Evolutionary conservation across 1,140 invertebrate species (phyloP).

Genomic region (Cherax destructor): DNA sequence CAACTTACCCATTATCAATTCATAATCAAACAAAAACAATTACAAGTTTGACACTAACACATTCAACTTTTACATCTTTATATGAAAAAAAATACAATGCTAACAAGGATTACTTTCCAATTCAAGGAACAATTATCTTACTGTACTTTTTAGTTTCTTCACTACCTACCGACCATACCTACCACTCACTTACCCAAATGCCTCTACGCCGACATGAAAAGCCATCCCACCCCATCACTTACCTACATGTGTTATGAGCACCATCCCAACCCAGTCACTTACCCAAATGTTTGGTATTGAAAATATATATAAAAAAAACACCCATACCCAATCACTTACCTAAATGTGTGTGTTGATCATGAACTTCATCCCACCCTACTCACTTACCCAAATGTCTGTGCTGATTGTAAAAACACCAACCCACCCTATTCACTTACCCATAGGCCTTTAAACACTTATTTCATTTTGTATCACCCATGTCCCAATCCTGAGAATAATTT

Average conservation of each 20-base stretch:
- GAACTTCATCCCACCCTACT: not conserved
- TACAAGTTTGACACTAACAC: conserved; percentile 37
- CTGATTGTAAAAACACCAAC: not conserved
- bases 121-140: conserved; percentile 13
- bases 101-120: conserved; percentile 3
- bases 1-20: conserved; percentile 65
- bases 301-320: not conserved
- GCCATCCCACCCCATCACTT: conserved; percentile 16
- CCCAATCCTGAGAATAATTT: not conserved
- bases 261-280: conserved; percentile 1
- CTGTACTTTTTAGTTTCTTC: not conserved
- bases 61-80: conserved; percentile 19
- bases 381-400: conserved; percentile 28
- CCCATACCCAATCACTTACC: not conserved
- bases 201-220: not conserved
- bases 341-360: not conserved
- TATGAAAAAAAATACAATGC: not conserved
- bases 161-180: conserved; percentile 42
- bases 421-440: not conserved
- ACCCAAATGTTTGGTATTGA: not conserved
- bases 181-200: conserved; percentile 48
- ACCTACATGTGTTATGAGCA: conserved; percentile 13
- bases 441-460: not conserved
- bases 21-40: conserved; percentile 31
- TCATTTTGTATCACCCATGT: not conserved